Conservation (phyloP, 2,888 invertebrate genomes). For the Cephus rjabovi region DNA sequence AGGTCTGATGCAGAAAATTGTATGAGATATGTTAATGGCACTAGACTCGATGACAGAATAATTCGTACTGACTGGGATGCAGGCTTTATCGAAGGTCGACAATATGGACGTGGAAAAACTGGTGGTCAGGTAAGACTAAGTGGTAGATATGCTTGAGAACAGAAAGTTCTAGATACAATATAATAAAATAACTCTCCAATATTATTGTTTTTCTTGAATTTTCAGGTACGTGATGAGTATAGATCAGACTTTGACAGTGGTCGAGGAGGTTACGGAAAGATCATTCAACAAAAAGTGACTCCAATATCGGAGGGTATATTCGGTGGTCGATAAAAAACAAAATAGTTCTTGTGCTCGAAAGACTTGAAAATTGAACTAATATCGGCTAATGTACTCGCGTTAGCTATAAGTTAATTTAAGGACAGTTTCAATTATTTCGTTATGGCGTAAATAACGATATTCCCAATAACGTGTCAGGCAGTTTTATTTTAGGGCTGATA, state of each 20-base stretch:
- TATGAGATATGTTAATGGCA: constrained; percentile 95
- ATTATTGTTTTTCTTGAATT: constrained; percentile 13
- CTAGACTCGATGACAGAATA: constrained; percentile 94
- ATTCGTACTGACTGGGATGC: constrained; percentile 99
- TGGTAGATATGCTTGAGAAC: not conserved
- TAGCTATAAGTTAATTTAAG: not conserved
- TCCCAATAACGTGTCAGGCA: not conserved
- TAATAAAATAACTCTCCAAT: not conserved
- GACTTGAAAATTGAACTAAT: constrained; percentile 13
- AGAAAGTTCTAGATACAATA: not conserved
- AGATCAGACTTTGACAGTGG: constrained; percentile 97
- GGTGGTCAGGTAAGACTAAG: constrained; percentile 90
- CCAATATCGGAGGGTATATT: constrained; percentile 61
- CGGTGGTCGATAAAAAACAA: constrained; percentile 56
- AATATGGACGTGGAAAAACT: constrained; percentile 97
- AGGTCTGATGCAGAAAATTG: constrained; percentile 82
- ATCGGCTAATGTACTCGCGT: not conserved
- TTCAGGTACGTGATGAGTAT: constrained; percentile 96
- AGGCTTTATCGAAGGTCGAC: constrained; percentile 97
- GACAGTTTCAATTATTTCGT: not conserved
- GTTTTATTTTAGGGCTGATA: not conserved
- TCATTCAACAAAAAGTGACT: constrained; percentile 87
- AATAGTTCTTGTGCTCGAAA: constrained; percentile 12
- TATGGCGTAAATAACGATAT: not conserved
- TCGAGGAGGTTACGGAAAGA: constrained; percentile 96